These are phyloP conservation scores for Lagocephalus sceleratus DNA, from an alignment of 2,797 vertebrate species.

Conservation along the genomic window DNA sequence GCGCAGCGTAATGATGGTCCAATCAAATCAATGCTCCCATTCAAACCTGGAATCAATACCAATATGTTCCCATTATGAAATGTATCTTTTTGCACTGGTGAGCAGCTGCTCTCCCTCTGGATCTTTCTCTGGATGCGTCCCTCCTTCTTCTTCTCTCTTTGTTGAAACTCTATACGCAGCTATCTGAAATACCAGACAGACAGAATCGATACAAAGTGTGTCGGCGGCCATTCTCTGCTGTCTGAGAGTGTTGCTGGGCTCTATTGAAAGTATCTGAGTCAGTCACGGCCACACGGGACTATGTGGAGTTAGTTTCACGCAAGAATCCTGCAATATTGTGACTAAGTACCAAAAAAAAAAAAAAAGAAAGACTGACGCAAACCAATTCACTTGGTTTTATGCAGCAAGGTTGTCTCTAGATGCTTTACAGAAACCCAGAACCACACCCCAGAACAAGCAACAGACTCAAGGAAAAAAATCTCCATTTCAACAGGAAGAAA, in stretches of 20 bases:
- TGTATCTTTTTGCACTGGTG: slow-evolving; percentile 71
- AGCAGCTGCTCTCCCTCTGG: slow-evolving; percentile 55
- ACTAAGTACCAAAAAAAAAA: background rate
- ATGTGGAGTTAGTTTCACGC: too few relatives aligned
- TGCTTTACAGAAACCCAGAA: too few relatives aligned
- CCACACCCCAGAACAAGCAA: too few relatives aligned
- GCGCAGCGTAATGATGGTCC: slow-evolving; percentile 64
- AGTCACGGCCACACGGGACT: slow-evolving; percentile 15
- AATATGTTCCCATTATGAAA: slow-evolving; percentile 75
- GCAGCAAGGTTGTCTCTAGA: too few relatives aligned
- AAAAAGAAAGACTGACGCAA: background rate
- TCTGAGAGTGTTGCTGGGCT: slow-evolving; percentile 42
- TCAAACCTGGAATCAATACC: slow-evolving; percentile 75
- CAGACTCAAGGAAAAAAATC: too few relatives aligned
- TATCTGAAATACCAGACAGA: slow-evolving; percentile 55
- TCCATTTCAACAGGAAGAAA: too few relatives aligned
- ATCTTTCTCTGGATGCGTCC: slow-evolving; percentile 24
- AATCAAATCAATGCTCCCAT: slow-evolving; percentile 78
- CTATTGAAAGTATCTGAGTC: slow-evolving; percentile 53
- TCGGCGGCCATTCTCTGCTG: slow-evolving; percentile 48
- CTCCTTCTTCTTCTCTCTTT: slow-evolving; percentile 12
- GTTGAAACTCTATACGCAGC: slow-evolving; percentile 54
- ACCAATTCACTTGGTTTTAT: too few relatives aligned
- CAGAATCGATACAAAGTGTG: slow-evolving; percentile 64
- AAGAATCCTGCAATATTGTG: background rate